Base-by-base conservation (phyloP, 2,113 vertebrate genomes). In the Anolis carolinensis region DNA sequence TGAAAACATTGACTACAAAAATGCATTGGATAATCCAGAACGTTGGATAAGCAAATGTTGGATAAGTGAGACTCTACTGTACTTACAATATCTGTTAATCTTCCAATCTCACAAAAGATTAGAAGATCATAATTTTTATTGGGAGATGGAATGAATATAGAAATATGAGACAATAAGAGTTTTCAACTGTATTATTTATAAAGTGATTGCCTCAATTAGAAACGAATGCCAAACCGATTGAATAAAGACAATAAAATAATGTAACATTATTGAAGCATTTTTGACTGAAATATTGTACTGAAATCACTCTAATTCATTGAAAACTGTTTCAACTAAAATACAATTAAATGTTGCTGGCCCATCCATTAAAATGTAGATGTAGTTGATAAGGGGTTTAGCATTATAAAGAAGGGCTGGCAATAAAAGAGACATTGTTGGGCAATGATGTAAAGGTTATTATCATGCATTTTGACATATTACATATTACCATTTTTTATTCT, bases 381-480 rank as follows among this genome's bases (percentile, higher is more conserved):
- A 44, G 5, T 44, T 44, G 39, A 44, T 44, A 44, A 44, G 39
- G 39, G 18, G 55, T 59, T 1, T 59, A 59, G 13, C 55, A 59
- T 13, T 59, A 59, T 13, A 59, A 59, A 59, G 55, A 10, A 59
- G 55, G 55, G 13, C 55, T 59, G 55, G 18, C 55, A 59, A 59
- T 59, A 14, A 59, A 59, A 59, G 55, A 59, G 4, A 59, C 55
- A 59, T 59, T 59, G 18, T 16, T 59, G 13, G 13, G 13, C 96
- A 95, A 95, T 93, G 94, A 75, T 83, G 23, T 89, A 86, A 90
- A 84, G 91, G 92, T 94, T 94, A 95, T 95, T 95, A 92, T 93
- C 90, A 92, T 91, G 85, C 94, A 93, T 94, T 89, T 89, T 88
- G 96, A 93, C 87, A 86, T 91, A 94, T 94, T 95, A 93, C 83